These are phyloP conservation scores for Lepidurus packardi DNA, from an alignment of 1,140 invertebrate genomes.

Conservation along the genomic window DNA sequence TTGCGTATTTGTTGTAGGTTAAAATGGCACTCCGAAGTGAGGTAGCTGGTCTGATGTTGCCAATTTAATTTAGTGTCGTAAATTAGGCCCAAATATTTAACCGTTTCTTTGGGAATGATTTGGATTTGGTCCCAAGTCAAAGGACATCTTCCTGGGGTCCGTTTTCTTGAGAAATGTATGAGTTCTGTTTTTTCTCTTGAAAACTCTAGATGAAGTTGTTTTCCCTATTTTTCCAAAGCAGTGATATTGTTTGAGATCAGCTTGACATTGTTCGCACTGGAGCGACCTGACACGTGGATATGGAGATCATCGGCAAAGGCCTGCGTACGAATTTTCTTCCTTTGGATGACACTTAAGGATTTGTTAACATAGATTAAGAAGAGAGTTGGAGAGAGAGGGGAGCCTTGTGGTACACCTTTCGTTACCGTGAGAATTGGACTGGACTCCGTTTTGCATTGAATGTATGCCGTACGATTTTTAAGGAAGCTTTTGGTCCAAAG, in stretches of 20 bases:
- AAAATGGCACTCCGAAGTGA: not conserved
- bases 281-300: not conserved
- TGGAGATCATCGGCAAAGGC: slow-evolving; percentile 29
- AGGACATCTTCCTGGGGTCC: not conserved
- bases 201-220: slow-evolving; percentile 9
- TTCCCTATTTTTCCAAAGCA: slow-evolving; percentile 23
- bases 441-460: not conserved
- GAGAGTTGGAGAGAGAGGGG: not conserved
- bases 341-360: not conserved
- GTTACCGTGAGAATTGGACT: not conserved
- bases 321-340: not conserved
- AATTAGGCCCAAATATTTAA: slow-evolving; percentile 18
- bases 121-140: not conserved
- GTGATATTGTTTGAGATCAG: not conserved
- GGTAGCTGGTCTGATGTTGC: not conserved
- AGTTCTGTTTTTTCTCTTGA: slow-evolving; percentile 21
- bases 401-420: slow-evolving; percentile 22
- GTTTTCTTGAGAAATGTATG: not conserved
- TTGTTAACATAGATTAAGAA: slow-evolving; percentile 20
- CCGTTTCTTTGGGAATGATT: slow-evolving; percentile 13
- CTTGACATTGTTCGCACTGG: not conserved
- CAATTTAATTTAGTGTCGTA: slow-evolving; percentile 3
- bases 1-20: not conserved
- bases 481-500: slow-evolving; percentile 12
- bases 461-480: not conserved